Evolutionary conservation across 1,140 invertebrate genomes (phyloP).

Genomic region (Plodia interpunctella): DNA sequence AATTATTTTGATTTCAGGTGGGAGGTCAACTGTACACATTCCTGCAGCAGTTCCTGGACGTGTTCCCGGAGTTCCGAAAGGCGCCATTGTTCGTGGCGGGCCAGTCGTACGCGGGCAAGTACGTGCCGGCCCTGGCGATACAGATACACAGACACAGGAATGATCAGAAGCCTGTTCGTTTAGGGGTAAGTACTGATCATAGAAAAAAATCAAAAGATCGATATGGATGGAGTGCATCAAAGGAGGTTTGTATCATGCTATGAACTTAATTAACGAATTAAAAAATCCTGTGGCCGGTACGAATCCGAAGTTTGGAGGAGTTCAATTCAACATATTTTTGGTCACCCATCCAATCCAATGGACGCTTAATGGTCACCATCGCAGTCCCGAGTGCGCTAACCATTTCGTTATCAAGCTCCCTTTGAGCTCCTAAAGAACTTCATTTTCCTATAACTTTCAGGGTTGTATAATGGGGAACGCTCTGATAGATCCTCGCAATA

Average conservation of each 20-base stretch:
- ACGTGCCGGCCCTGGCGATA: slow-evolving; percentile 82
- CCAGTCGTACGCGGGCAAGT: slow-evolving; percentile 88
- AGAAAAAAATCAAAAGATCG: too few relatives aligned
- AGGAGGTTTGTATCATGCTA: too few relatives aligned
- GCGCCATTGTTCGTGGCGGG: slow-evolving; percentile 85
- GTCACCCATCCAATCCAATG: too few relatives aligned
- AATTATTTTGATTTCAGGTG: slow-evolving; percentile 58
- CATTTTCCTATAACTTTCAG: slow-evolving; percentile 26
- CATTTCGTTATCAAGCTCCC: too few relatives aligned
- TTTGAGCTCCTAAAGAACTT: neutral
- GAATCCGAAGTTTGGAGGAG: too few relatives aligned
- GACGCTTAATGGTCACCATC: too few relatives aligned
- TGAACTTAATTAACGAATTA: too few relatives aligned
- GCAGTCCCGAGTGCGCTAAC: too few relatives aligned
- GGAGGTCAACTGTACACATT: slow-evolving; percentile 78
- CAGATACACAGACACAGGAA: slow-evolving; percentile 72
- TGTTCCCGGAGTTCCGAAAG: slow-evolving; percentile 79
- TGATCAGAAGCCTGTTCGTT: slow-evolving; percentile 18
- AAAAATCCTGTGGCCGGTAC: too few relatives aligned
- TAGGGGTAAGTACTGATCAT: slow-evolving; percentile 31
- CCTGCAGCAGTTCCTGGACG: slow-evolving; percentile 80
- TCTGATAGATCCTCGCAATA: slow-evolving; percentile 83
- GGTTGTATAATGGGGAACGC: slow-evolving; percentile 88
- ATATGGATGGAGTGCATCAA: too few relatives aligned
- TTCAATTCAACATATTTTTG: too few relatives aligned